Evolutionary conservation across 2,888 invertebrate genomes (phyloP).

Genomic region (Volucella inanis): DNA sequence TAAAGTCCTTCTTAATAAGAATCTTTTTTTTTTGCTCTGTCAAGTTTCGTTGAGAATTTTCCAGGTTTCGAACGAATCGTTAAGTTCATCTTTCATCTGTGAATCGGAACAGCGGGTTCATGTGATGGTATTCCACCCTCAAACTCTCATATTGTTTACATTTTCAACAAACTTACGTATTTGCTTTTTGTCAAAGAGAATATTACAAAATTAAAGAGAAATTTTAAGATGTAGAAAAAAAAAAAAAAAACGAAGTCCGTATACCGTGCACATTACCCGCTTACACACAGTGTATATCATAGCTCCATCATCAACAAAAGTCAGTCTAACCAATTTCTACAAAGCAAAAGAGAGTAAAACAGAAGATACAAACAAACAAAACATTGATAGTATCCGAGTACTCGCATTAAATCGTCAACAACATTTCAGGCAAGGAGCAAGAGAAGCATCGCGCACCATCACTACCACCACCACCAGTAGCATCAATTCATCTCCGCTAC

Average conservation of each 20-base stretch:
- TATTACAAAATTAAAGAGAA: conserved; percentile 57
- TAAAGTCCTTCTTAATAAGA: conserved; percentile 67
- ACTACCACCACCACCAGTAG: conserved; percentile 54
- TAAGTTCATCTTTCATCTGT: conserved; percentile 70
- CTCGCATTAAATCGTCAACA: conserved; percentile 58
- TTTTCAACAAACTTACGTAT: conserved; percentile 58
- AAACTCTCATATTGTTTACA: conserved; percentile 73
- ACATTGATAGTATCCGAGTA: conserved; percentile 29
- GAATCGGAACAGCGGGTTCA: conserved; percentile 41
- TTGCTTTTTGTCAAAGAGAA: conserved; percentile 45
- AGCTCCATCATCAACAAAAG: conserved; percentile 53
- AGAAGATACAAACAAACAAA: conserved; percentile 50
- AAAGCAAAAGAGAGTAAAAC: conserved; percentile 64
- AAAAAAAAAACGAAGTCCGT: conserved; percentile 4
- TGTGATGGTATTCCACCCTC: conserved; percentile 66
- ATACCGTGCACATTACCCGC: background rate
- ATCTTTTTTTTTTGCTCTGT: conserved; percentile 36
- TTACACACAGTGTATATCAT: conserved; percentile 5
- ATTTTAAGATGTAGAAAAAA: conserved; percentile 16
- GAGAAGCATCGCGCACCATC: conserved; percentile 70
- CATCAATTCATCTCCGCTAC: conserved; percentile 70
- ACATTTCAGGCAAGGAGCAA: conserved; percentile 55
- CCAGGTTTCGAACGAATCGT: conserved; percentile 72
- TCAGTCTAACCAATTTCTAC: background rate
- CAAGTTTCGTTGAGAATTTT: conserved; percentile 67